Conservation (phyloP, 1,140 invertebrate genomes). For the Eriocheir sinensis region DNA sequence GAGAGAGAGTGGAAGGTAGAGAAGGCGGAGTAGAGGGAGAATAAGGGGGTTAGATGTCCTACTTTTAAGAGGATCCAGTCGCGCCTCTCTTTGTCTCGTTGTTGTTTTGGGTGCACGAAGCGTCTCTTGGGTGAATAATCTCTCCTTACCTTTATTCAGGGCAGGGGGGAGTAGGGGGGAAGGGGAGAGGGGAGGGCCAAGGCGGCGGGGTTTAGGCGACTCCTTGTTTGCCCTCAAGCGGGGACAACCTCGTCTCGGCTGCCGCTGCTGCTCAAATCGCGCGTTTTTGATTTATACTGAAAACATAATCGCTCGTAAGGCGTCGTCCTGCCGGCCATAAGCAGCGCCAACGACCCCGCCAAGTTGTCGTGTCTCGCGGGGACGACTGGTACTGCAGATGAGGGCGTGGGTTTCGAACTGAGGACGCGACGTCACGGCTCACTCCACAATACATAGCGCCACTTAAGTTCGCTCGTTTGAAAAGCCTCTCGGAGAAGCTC, state of each 20-base stretch:
- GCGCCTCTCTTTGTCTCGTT: slow-evolving; percentile 17
- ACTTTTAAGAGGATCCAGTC: neutral
- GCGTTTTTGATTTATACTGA: neutral
- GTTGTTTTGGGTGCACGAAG: neutral
- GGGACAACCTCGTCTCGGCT: neutral
- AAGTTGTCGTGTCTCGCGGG: too few species aligned
- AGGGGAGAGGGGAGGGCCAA: too few species aligned
- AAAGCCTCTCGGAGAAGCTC: too few species aligned
- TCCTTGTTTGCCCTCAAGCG: neutral
- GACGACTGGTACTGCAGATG: too few species aligned
- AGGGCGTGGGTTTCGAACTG: too few species aligned
- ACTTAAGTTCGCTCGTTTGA: too few species aligned
- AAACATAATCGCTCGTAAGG: neutral
- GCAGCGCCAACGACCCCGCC: neutral
- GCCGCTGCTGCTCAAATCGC: neutral
- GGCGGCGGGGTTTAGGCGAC: neutral
- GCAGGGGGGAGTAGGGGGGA: too few species aligned
- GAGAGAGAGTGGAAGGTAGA: too few species aligned
- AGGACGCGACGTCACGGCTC: too few species aligned
- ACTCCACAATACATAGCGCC: too few species aligned
- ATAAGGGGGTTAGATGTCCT: neutral
- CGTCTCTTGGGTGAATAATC: neutral
- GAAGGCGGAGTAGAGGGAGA: too few species aligned
- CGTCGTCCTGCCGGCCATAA: neutral
- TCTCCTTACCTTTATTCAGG: too few species aligned